Evolutionary conservation across 1,140 invertebrate species (phyloP), one percentile per base, ranked within the genome.

Genomic region (Drosophila albomicans): DNA sequence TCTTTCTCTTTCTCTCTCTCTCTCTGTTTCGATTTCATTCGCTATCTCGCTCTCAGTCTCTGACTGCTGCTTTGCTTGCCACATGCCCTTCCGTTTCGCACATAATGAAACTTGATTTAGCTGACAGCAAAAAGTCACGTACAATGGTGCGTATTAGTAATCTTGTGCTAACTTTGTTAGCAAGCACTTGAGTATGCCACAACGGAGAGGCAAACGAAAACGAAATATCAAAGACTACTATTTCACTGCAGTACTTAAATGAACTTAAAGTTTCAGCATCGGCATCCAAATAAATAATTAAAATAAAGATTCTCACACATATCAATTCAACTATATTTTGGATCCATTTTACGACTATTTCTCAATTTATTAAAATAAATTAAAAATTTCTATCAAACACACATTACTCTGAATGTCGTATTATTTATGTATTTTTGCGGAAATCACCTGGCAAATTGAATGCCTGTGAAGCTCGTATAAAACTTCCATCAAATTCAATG

Each of bases 101-200:
- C 84, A 87, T 87, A 88, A 87, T 87, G 84, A 87, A 87, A 87
- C 84, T 89, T 87, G 84, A 87, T 87, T 87, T 84, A 87, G 84
- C 84, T 87, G 84, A 89, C 84, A 88, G 85, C 84, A 88, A 84
- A 87, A 88, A 88, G 84, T 87, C 84, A 87, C 84, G 84, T 87
- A 84, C 84, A 87, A 87, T 80, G 84, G 84, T 88, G 84, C 84
- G 85, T 88, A 87, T 87, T 88, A 87, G 84, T 80, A 87, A 87
- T 87, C 79, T 88, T 88, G 84, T 87, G 84, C 82, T 78, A 84
- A 88, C 84, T 88, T 87, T 84, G 84, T 88, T 84, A 88, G 84
- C 73, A 84, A 84, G 84, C 84, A 88, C 77, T 87, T 78, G 73
- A 75, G 73, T 66, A 75, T 88, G 84, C 62, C 66, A 64, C 38